Conservation (phyloP, 2,113 vertebrate genomes). For the Aegithalos caudatus region DNA sequence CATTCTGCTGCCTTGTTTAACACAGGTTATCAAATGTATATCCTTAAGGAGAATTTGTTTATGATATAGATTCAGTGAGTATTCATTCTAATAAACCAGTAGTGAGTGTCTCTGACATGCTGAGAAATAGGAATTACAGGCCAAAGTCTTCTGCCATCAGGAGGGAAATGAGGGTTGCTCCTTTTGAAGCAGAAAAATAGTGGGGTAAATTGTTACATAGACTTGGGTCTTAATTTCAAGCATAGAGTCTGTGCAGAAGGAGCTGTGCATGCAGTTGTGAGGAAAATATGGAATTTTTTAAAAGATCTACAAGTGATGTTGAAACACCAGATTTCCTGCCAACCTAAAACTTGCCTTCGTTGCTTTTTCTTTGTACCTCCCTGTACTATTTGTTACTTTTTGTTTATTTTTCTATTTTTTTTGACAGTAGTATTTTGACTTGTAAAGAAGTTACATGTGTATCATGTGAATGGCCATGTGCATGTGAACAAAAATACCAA, state of each 20-base stretch:
- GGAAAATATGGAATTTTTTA: not conserved
- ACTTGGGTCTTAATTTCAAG: not conserved
- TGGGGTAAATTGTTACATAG: not conserved
- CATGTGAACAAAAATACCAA: not conserved
- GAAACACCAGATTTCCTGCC: not conserved
- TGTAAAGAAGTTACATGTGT: not conserved
- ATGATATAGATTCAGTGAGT: not conserved
- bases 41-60: not conserved
- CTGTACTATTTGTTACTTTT: not conserved
- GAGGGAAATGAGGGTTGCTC: not conserved
- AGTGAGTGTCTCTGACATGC: not conserved
- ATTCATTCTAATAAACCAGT: not conserved
- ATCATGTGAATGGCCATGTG: not conserved
- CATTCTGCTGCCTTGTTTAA: not conserved
- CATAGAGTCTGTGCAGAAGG: not conserved
- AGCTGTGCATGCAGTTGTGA: not conserved
- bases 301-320: not conserved
- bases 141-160: not conserved
- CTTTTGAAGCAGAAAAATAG: not conserved
- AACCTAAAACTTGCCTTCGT: not conserved
- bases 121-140: not conserved
- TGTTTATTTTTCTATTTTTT: not conserved
- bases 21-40: not conserved
- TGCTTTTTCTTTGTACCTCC: not conserved
- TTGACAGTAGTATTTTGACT: not conserved